Evolutionary conservation across 2,113 vertebrate genomes (phyloP).

Genomic region (Pyxicephalus adspersus): DNA sequence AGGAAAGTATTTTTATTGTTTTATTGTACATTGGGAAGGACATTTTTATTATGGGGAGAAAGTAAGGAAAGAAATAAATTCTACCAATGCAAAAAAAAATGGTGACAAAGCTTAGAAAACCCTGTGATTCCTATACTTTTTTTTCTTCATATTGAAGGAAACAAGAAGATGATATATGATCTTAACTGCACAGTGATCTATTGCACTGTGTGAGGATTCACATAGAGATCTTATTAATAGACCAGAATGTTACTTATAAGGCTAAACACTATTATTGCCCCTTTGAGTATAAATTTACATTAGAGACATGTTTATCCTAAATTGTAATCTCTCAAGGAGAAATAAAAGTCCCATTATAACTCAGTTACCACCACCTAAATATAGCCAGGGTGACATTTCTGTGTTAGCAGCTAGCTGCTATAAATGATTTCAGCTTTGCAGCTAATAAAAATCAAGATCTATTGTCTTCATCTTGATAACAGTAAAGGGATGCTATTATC

Average conservation of each 20-base stretch:
- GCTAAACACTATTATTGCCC: background rate
- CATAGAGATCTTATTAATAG: background rate
- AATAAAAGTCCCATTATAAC: background rate
- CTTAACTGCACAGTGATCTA: background rate
- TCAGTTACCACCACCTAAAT: background rate
- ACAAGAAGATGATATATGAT: constrained; percentile 5
- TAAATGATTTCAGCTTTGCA: background rate
- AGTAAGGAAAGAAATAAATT: too few species aligned
- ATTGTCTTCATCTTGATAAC: too few species aligned
- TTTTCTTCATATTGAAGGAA: background rate
- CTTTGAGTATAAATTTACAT: background rate
- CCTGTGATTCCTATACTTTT: too few species aligned
- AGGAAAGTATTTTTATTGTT: too few species aligned
- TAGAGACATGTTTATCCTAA: background rate
- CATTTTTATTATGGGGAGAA: too few species aligned
- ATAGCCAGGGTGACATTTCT: background rate
- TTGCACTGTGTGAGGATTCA: background rate
- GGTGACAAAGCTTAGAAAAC: too few species aligned
- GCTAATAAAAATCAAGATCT: background rate
- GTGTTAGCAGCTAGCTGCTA: background rate
- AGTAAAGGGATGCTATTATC: too few species aligned
- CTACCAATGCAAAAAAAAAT: too few species aligned
- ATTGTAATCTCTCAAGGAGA: background rate
- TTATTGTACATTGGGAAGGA: too few species aligned
- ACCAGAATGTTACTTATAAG: background rate